Conservation (phyloP, 2,888 invertebrate species). For the Chydorus sphaericus region DNA sequence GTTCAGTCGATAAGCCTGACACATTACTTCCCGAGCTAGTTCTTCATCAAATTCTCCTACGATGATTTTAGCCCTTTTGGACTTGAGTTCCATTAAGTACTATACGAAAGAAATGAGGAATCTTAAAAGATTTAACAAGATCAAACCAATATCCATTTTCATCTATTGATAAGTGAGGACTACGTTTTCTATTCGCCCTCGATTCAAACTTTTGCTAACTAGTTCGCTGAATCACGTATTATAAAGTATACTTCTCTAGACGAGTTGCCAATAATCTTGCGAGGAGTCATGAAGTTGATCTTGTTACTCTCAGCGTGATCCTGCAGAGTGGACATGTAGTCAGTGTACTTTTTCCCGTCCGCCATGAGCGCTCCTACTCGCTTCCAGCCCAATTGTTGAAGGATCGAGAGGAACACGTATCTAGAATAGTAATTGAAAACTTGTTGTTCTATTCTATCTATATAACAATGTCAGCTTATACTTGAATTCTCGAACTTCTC, state of each 20-base stretch:
- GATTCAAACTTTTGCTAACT: not conserved
- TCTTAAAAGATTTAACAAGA: not conserved
- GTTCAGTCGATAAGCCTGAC: constrained; percentile 54
- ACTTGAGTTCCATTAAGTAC: constrained; percentile 48
- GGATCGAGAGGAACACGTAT: constrained; percentile 45
- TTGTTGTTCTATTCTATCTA: too few species aligned
- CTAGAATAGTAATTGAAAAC: constrained; percentile 22
- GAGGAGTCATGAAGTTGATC: constrained; percentile 48
- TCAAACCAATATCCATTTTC: not conserved
- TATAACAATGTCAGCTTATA: too few species aligned
- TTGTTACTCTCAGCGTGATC: constrained; percentile 44
- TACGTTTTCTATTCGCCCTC: not conserved
- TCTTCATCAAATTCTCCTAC: constrained; percentile 64
- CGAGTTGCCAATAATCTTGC: constrained; percentile 41
- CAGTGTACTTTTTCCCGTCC: constrained; percentile 61
- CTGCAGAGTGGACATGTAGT: constrained; percentile 56
- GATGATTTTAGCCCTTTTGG: constrained; percentile 53
- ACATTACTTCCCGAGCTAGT: constrained; percentile 59
- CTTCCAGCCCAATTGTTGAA: constrained; percentile 47
- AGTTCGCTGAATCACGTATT: too few species aligned
- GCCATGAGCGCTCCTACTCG: constrained; percentile 61
- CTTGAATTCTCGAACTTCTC: constrained; percentile 55
- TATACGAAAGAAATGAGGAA: constrained; percentile 24
- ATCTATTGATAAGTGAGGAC: too few species aligned
- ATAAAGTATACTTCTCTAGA: constrained; percentile 20